These are phyloP conservation scores for Metellina segmentata DNA, from an alignment of 2,888 invertebrate genomes.

Conservation along the genomic window DNA sequence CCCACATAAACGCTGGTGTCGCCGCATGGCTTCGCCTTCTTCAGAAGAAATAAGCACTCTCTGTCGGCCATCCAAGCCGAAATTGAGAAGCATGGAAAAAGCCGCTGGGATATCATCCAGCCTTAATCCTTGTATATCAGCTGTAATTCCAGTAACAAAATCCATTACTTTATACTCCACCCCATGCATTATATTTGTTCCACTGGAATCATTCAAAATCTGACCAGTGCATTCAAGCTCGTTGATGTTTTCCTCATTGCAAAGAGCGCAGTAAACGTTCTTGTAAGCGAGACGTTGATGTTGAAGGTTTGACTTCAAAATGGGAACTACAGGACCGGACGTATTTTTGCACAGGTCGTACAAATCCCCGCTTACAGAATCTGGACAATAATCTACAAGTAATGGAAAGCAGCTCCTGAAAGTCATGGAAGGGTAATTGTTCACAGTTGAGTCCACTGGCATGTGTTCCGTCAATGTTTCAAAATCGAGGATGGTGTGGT, in stretches of 20 bases:
- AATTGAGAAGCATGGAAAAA: conserved; percentile 77
- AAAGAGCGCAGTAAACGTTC: conserved; percentile 73
- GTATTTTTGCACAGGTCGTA: conserved; percentile 23
- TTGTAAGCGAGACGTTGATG: conserved; percentile 35
- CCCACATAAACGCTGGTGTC: conserved; percentile 59
- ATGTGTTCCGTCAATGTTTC: not conserved
- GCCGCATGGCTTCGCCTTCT: conserved; percentile 54
- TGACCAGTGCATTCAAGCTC: conserved; percentile 35
- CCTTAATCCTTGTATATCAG: conserved; percentile 48
- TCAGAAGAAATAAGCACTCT: conserved; percentile 75
- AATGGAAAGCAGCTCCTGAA: conserved; percentile 49
- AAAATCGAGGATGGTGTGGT: not conserved
- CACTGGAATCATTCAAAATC: not conserved
- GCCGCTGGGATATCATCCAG: conserved; percentile 74
- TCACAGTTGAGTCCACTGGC: not conserved
- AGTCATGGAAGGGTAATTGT: not conserved
- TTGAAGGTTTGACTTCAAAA: not conserved
- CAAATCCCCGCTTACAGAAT: not conserved
- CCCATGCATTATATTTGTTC: not conserved
- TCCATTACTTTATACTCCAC: conserved; percentile 3
- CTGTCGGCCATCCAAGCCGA: conserved; percentile 76
- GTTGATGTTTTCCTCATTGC: conserved; percentile 39
- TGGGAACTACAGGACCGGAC: conserved; percentile 39
- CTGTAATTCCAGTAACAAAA: conserved; percentile 34
- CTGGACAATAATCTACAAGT: conserved; percentile 4